Evolutionary conservation across 2,113 vertebrate genomes (phyloP), one percentile per base, ranked within the genome.

Genomic region (Osmerus eperlanus): DNA sequence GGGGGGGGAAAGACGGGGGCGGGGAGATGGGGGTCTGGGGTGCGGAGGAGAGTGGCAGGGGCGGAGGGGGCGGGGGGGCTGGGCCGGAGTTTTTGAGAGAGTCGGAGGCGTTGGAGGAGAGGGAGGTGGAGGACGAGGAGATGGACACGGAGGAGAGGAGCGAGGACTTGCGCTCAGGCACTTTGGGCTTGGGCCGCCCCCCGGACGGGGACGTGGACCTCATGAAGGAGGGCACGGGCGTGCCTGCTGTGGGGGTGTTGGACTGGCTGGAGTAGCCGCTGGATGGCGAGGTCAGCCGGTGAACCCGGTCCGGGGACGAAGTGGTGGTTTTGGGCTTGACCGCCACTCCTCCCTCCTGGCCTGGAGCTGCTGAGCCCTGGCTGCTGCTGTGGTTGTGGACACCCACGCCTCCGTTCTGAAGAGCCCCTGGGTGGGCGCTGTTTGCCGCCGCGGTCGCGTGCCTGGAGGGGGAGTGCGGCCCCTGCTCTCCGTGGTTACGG

Each of bases 221-320:
- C 75, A 95, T 59, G 19, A 94, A 84, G 0, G 94, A 93, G 68
- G 97, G 95, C 84, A 97, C 96, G 0, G 97, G 97, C 51, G 96
- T 99, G 78, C 98, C 93, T 0, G 96, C 94, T 1, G 96, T 99
- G 67, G 97, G 97, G 0, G 97, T 99, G 78, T 98, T 97, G 19
- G 96, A 99, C 84, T 99, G 97, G 88, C 97, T 99, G 74, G 97
- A 97, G 87, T 98, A 99, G 29, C 97, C 97, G 32, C 97, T 98
- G 0, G 97, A 99, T 0, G 97, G 97, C 0, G 97, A 99, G 7
- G 97, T 98, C 72, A 98, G 92, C 73, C 95, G 89, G 77, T 95
- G 95, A 8, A 94, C 87, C 85, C 98, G 94, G 83, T 99, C 97
- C 0, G 97, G 96, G 0, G 97, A 99, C 1, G 91, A 75, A 28